Base-by-base conservation (phyloP, 1,140 invertebrate species). In the Solen grandis region DNA sequence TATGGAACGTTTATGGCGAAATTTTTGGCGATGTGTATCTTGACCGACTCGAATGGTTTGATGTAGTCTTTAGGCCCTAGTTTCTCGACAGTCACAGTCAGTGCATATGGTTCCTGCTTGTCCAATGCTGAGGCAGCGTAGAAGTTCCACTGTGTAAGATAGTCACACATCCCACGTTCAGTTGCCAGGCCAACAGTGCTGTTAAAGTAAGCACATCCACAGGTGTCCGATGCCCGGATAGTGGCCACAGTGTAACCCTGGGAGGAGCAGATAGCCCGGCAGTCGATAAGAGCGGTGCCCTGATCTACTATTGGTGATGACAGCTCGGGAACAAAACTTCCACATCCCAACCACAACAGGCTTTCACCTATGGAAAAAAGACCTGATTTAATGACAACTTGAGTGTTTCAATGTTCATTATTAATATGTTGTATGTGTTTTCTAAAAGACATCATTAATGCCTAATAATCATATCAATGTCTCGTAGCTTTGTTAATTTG, bases 11-110 rank as follows among this genome's bases (percentile, higher is more conserved):
- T 63, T 1, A 87, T 54, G 29, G 68, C 62, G 31, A 86, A 65
- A 33, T 82, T 84, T 3, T 86, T 55, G 14, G 27, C 79, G 4
- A 88, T 82, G 16, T 75, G 55, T 27, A 90, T 85, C 14, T 70
- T 55, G 3, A 90, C 84, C 16, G 87, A 79, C 75, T 91, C 90
- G 1, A 81, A 70, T 2, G 88, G 88, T 68, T 87, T 90, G 0
- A 86, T 84, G 65, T 90, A 90, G 5, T 27, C 13, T 46, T 79
- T 75, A 4, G 36, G 70, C 13, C 83, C 84, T 10, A 85, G 14
- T 13, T 16, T 80, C n/a, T 82, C 16, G 19, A 69, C 81, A 19
- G 31, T 57, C 0, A 83, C 62, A 1, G 36, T 50, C 31, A 88
- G 59, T 1, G 33, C 46, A 36, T 86, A 82, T n/a, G 66, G 54